These are phyloP conservation scores for Sympetrum striolatum DNA, from an alignment of 2,888 invertebrate genomes.

Conservation along the genomic window DNA sequence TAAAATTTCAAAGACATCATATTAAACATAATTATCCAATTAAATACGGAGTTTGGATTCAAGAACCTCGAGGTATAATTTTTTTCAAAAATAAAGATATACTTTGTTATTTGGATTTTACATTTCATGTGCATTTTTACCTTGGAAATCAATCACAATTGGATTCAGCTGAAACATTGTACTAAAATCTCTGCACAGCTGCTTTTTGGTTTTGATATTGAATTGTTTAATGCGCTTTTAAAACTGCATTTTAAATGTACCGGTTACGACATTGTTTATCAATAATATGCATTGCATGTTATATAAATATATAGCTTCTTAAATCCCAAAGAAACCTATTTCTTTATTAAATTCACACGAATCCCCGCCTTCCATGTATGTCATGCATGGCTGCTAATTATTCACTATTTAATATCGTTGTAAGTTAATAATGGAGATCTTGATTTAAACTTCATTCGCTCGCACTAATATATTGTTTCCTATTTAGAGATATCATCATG, in stretches of 20 bases:
- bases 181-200: constrained; percentile 29
- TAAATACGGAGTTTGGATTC: background rate
- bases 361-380: constrained; percentile 36
- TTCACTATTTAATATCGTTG: constrained; percentile 30
- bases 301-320: constrained; percentile 37
- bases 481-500: background rate
- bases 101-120: background rate
- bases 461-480: background rate
- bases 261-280: constrained; percentile 6
- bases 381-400: constrained; percentile 41
- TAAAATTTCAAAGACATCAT: constrained; percentile 1
- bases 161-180: background rate
- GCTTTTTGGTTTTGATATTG: constrained; percentile 28
- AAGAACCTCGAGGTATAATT: background rate
- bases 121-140: background rate
- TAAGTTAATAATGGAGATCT: constrained; percentile 31
- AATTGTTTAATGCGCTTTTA: constrained; percentile 31
- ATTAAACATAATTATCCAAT: background rate
- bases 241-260: constrained; percentile 23
- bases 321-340: constrained; percentile 26
- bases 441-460: constrained; percentile 19
- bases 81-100: background rate
- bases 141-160: background rate
- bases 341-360: constrained; percentile 38
- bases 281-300: constrained; percentile 33